Conservation (phyloP, 2,113 vertebrate species). For the Daboia siamensis region DNA sequence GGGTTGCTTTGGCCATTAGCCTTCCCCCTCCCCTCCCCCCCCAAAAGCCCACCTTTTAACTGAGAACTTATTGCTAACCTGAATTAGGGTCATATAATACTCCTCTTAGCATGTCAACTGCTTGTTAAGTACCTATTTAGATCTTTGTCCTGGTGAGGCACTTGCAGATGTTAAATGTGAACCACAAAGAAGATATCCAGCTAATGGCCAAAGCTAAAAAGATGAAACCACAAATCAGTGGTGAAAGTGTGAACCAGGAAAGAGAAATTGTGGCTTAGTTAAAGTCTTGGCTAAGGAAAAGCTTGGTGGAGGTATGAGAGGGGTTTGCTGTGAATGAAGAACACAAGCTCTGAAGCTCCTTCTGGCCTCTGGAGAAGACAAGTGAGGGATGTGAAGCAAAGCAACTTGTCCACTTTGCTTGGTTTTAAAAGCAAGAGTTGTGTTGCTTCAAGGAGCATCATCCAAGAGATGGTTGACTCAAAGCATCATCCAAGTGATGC, state of each 20-base stretch:
- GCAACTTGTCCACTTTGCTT: neutral
- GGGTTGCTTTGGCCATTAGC: constrained; percentile 36
- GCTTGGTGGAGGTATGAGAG: neutral
- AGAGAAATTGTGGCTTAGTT: neutral
- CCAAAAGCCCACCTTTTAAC: neutral
- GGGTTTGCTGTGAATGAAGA: neutral
- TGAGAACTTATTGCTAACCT: neutral
- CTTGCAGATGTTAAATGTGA: neutral
- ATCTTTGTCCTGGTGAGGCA: neutral
- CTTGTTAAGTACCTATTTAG: no score
- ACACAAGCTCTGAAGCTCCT: neutral
- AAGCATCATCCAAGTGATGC: neutral
- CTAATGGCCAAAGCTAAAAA: neutral
- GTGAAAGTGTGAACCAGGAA: neutral
- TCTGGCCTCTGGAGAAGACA: neutral
- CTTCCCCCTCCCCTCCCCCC: neutral
- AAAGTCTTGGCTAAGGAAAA: neutral
- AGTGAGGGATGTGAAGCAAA: neutral
- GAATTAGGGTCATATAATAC: neutral
- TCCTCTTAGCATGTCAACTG: neutral
- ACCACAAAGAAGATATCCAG: neutral
- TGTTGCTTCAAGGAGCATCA: neutral
- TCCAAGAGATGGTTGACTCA: neutral
- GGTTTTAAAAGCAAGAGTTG: neutral
- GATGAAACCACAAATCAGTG: neutral